Conservation (phyloP, 2,797 vertebrate species). For the Mionectes olivaceus region DNA sequence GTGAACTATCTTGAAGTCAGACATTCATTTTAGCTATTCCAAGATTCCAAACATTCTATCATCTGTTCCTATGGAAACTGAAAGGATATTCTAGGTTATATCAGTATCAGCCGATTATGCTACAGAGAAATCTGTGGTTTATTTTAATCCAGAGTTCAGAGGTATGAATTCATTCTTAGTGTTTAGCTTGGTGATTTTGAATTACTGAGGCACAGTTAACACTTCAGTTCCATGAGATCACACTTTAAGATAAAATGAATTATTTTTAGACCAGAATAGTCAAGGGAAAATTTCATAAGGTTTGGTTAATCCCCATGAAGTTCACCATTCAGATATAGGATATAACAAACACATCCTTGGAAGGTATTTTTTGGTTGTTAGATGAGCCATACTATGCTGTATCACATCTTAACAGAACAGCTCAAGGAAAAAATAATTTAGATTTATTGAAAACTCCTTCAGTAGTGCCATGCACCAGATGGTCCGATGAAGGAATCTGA, state of each 20-base stretch:
- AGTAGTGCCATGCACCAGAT: slow-evolving; percentile 47
- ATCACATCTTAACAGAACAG: background rate
- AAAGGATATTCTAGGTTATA: slow-evolving; percentile 78
- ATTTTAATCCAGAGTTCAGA: slow-evolving; percentile 75
- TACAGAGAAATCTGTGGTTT: slow-evolving; percentile 70
- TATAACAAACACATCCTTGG: background rate
- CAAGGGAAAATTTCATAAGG: background rate
- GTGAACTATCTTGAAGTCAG: slow-evolving; percentile 40
- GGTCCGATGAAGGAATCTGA: slow-evolving; percentile 47
- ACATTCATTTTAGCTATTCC: slow-evolving; percentile 59
- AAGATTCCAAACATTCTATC: slow-evolving; percentile 70
- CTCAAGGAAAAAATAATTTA: slow-evolving; percentile 23
- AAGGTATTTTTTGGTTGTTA: background rate
- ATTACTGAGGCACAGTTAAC: slow-evolving; percentile 30
- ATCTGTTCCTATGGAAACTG: slow-evolving; percentile 78
- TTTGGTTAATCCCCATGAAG: background rate
- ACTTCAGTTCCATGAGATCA: slow-evolving; percentile 45
- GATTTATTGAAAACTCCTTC: slow-evolving; percentile 35
- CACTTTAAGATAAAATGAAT: slow-evolving; percentile 25
- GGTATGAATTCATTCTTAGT: slow-evolving; percentile 54
- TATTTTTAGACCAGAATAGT: slow-evolving; percentile 8
- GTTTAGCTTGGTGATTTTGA: slow-evolving; percentile 48
- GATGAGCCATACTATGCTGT: background rate
- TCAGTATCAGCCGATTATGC: slow-evolving; percentile 71
- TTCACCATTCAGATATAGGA: background rate